Evolutionary conservation across 2,113 vertebrate genomes (phyloP).

Genomic region (Megaceryle torquata): DNA sequence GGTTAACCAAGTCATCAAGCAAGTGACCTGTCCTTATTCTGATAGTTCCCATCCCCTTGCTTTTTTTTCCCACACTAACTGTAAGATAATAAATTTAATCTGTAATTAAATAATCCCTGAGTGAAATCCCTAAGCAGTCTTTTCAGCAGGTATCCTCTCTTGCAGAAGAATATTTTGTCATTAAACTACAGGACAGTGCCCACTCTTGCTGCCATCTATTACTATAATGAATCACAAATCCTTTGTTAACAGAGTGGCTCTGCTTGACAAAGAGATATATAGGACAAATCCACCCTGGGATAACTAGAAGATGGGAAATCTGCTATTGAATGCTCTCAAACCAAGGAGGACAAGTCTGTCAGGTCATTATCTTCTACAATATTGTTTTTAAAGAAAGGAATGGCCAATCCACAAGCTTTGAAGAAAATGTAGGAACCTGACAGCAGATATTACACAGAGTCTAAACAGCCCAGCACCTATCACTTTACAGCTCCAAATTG

Average conservation of each 20-base stretch:
- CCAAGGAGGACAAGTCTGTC: not conserved
- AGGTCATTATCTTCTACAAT: not conserved
- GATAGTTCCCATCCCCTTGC: not conserved
- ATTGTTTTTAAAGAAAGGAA: not conserved
- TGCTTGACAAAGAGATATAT: not conserved
- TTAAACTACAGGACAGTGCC: not conserved
- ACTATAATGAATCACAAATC: not conserved
- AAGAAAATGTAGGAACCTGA: not conserved
- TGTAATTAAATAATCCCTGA: not conserved
- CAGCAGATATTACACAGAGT: not conserved
- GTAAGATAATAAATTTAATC: not conserved
- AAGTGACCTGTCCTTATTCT: not conserved
- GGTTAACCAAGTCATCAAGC: not conserved
- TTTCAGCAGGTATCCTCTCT: not conserved
- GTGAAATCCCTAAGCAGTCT: not conserved
- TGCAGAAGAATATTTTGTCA: not conserved
- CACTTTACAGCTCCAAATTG: not conserved
- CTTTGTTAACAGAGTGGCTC: not conserved
- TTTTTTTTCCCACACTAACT: constrained; percentile 15
- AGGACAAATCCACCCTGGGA: not conserved
- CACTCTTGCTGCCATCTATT: not conserved
- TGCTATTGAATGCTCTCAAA: not conserved
- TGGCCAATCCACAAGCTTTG: accelerated
- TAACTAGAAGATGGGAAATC: not conserved
- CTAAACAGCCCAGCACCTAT: not conserved